These are phyloP conservation scores for Syrphus vitripennis DNA, from an alignment of 2,888 invertebrate species.

Conservation along the genomic window DNA sequence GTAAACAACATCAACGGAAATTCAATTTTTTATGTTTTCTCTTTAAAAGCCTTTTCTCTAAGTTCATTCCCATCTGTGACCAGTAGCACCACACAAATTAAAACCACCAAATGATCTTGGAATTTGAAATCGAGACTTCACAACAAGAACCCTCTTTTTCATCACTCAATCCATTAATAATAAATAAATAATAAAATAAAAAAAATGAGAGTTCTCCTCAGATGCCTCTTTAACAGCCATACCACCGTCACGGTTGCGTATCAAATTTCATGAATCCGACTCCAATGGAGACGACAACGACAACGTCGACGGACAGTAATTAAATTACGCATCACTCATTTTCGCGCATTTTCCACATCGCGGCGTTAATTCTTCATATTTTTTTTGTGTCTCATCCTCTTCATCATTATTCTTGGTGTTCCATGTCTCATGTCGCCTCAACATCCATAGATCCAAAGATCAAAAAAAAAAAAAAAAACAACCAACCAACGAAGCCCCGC, in stretches of 20 bases:
- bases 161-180: slow-evolving; percentile 19
- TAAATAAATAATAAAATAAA: slow-evolving; percentile 8
- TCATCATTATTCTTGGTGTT: slow-evolving; percentile 12
- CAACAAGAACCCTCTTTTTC: slow-evolving; percentile 23
- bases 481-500: not conserved
- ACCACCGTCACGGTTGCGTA: slow-evolving; percentile 50
- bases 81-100: slow-evolving; percentile 45
- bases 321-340: slow-evolving; percentile 71
- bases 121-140: slow-evolving; percentile 62
- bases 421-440: slow-evolving; percentile 18
- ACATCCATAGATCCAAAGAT: slow-evolving; percentile 9
- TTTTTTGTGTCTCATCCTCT: not conserved
- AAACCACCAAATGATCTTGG: slow-evolving; percentile 70
- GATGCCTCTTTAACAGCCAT: slow-evolving; percentile 6
- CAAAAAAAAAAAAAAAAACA: not conserved
- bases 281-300: not conserved
- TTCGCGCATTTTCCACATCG: slow-evolving; percentile 72
- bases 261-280: slow-evolving; percentile 49
- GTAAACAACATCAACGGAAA: not conserved
- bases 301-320: slow-evolving; percentile 42
- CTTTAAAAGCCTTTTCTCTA: not conserved
- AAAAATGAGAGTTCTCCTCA: slow-evolving; percentile 22
- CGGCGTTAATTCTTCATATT: slow-evolving; percentile 60
- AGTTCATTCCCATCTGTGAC: slow-evolving; percentile 43
- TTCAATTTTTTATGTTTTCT: not conserved